These are phyloP conservation scores for Tanypteryx hageni DNA, from an alignment of 2,888 invertebrate species.

Conservation along the genomic window DNA sequence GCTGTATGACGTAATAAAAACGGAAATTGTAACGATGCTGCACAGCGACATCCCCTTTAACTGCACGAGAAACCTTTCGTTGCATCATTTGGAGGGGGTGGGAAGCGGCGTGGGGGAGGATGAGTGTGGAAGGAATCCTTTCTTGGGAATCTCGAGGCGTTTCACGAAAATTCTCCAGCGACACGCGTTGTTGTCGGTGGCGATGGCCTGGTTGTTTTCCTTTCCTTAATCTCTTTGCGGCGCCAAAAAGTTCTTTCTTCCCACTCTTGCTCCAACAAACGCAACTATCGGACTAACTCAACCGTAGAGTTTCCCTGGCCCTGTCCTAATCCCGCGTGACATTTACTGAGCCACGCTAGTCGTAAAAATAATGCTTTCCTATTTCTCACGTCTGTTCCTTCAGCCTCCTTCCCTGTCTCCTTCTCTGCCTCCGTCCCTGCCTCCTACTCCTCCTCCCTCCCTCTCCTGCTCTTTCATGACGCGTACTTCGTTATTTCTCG, in stretches of 20 bases:
- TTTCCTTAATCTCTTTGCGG: slow-evolving; percentile 55
- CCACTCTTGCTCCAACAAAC: neutral
- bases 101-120: neutral
- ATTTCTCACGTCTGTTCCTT: slow-evolving; percentile 39
- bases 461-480: neutral
- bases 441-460: neutral
- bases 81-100: neutral
- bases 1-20: no score
- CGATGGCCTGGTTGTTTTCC: slow-evolving; percentile 28
- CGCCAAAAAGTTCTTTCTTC: neutral
- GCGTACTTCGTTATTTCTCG: no score
- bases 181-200: neutral
- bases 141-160: slow-evolving; percentile 27
- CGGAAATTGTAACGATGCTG: no score
- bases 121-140: neutral
- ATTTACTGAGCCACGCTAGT: slow-evolving; percentile 52
- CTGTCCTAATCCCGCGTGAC: slow-evolving; percentile 49
- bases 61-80: no score
- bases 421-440: neutral
- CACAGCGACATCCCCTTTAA: no score
- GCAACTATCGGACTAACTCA: neutral
- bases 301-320: neutral
- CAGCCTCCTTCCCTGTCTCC: neutral
- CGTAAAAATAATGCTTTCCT: slow-evolving; percentile 45
- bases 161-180: neutral